These are phyloP conservation scores for Meliscaeva auricollis DNA, from an alignment of 2,888 invertebrate species.

Conservation along the genomic window DNA sequence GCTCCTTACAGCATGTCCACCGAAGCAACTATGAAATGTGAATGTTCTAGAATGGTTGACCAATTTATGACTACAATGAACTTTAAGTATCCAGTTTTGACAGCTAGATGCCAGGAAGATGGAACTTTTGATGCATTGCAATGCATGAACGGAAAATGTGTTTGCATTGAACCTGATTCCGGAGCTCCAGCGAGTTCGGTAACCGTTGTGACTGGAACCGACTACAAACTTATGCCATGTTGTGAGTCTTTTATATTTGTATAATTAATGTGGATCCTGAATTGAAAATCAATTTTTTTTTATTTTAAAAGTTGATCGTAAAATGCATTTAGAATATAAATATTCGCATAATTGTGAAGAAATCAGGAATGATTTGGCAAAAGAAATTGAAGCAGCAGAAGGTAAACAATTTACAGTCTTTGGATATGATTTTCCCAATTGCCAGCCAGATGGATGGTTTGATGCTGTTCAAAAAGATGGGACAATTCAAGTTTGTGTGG, in stretches of 20 bases:
- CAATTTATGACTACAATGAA: constrained; percentile 84
- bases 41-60: constrained; percentile 86
- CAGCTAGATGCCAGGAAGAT: constrained; percentile 87
- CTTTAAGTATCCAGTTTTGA: constrained; percentile 83
- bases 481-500: constrained; percentile 87
- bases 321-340: constrained; percentile 80
- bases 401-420: constrained; percentile 81
- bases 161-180: constrained; percentile 86
- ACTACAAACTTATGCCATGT: constrained; percentile 83
- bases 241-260: constrained; percentile 83
- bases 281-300: background rate
- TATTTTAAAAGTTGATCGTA: constrained; percentile 81
- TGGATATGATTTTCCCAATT: constrained; percentile 83
- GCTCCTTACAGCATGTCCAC: constrained; percentile 84
- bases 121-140: constrained; percentile 89
- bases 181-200: constrained; percentile 83
- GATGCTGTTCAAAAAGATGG: constrained; percentile 78
- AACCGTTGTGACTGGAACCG: constrained; percentile 81
- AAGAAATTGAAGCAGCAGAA: constrained; percentile 80
- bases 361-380: constrained; percentile 79
- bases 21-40: constrained; percentile 86
- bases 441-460: constrained; percentile 85
- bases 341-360: constrained; percentile 84
- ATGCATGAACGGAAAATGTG: constrained; percentile 86
- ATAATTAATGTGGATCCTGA: no score